Evolutionary conservation across 2,797 vertebrate species (phyloP).

Genomic region (Clarias pachynema): DNA sequence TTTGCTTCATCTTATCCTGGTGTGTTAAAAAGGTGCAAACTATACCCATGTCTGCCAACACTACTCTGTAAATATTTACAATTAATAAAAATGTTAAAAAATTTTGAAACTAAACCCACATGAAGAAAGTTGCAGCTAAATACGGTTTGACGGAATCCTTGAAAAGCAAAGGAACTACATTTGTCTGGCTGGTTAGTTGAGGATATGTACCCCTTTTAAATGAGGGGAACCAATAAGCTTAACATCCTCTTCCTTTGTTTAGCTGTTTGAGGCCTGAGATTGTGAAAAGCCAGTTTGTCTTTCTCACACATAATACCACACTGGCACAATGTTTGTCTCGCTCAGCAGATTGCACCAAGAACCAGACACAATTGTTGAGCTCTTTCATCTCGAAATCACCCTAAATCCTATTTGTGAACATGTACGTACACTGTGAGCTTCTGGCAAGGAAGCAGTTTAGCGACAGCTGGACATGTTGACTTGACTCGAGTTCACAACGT

Average conservation of each 20-base stretch:
- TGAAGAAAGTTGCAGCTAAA: slow-evolving; percentile 26
- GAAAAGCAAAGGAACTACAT: slow-evolving; percentile 36
- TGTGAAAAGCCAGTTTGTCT: slow-evolving; percentile 52
- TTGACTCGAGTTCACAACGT: slow-evolving; percentile 13
- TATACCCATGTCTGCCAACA: slow-evolving; percentile 51
- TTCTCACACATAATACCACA: slow-evolving; percentile 44
- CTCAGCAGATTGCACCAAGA: slow-evolving; percentile 38
- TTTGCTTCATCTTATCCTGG: slow-evolving; percentile 32
- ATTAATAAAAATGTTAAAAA: slow-evolving; percentile 48
- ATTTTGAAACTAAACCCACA: slow-evolving; percentile 32
- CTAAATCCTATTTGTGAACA: slow-evolving; percentile 28
- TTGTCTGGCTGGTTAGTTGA: slow-evolving; percentile 33
- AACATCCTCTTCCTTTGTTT: slow-evolving; percentile 46
- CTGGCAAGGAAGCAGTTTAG: slow-evolving; percentile 9
- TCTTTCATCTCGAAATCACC: slow-evolving; percentile 31
- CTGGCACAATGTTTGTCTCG: slow-evolving; percentile 38
- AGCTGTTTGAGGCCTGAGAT: slow-evolving; percentile 42
- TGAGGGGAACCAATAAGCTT: slow-evolving; percentile 37
- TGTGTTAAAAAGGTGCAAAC: slow-evolving; percentile 55
- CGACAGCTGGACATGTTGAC: slow-evolving; percentile 42
- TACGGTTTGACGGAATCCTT: slow-evolving; percentile 26
- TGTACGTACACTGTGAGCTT: slow-evolving; percentile 28
- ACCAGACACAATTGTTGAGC: slow-evolving; percentile 35
- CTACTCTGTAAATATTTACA: slow-evolving; percentile 56
- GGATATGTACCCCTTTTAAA: slow-evolving; percentile 41